Base-by-base conservation (phyloP, 1,140 invertebrate genomes). In the Sitodiplosis mosellana region DNA sequence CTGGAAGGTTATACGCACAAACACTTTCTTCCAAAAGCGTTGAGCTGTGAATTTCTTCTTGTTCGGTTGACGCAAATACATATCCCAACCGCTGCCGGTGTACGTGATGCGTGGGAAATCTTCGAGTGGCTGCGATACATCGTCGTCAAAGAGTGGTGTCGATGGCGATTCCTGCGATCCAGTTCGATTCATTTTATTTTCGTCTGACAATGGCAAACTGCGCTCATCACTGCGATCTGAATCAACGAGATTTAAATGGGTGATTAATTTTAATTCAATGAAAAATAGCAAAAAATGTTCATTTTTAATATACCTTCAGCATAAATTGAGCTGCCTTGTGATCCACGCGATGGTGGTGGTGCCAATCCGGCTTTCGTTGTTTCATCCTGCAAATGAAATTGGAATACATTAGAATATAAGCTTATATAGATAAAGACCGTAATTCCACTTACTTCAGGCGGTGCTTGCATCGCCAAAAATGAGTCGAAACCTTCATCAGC, bases 1-100 rank as follows among this genome's bases (percentile, higher is more conserved):
- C 62, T 85, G 83, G 52, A 75, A 70, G 1, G 78, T 75, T 19
- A 98, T 56, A 46, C 78, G 79, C 1, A 97, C 81, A 60, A 82
- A 93, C 36, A 96, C 84, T 61, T 95, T 94, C 68, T 99, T 99
- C 95, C 95, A 99, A 64, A 90, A 99, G 50, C 80, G 73, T 57
- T 92, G 88, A 5, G 88, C 88, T 1, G 94, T 97, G 48, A 99
- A 88, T 65, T 95, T 97, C 74, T 99, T 99, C 64, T 98, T 98
- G 55, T 89, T 91, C 5, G 93, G 93, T 58, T 95, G 88, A 14
- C 93, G 71, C 22, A 99, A 69, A 50, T 95, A 86, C 80, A 99
- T 87, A 60, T 97, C 91, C 92, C 93, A 99, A 18, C 88, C 88
- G n/a, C 87, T 79, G 0, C 78, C 87, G 0, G 68, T 66, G 56